Evolutionary conservation across 2,888 invertebrate species (phyloP), one percentile per base, ranked within the genome.

Genomic region (Hofmannophila pseudospretella): DNA sequence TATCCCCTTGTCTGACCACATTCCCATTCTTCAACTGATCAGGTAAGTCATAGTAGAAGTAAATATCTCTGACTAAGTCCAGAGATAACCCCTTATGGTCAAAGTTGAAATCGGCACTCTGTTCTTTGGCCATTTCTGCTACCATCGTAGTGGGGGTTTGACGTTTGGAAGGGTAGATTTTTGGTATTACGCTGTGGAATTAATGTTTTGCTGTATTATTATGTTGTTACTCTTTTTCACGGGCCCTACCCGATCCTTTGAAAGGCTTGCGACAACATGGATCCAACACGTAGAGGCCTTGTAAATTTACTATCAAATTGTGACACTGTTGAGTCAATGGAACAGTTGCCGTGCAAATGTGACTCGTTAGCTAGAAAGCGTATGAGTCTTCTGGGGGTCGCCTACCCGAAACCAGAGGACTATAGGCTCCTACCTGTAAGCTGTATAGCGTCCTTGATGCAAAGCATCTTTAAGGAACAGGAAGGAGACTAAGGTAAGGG

Each of bases 31-130:
- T 69, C 47, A 84, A 36, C 36, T 75, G 73, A 0, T 60, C 49
- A 0, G 84, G 85, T 1, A 85, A 38, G 23, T 85, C 85, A 36
- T 60, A 67, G 27, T 80, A 79, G 55, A 84, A 85, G 47, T 84
- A 76, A 28, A 80, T 67, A 8, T 75, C 56, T 7, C 77, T 56
- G 3, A 84, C 81, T 0, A 81, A 41, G 5, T 73, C 61, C 0
- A 86, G 38, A 0, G 82, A 66, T 0, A 70, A 46, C 0, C 46
- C 45, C 5, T 51, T 48, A 1, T 57, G 54, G 31, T 74, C 67
- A 41, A 79, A 77, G 0, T 49, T 58, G 37, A 85, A 67, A 0
- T 56, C 36, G 4, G 53, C 41, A 22, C 73, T 77, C 12, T 74
- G 66, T 1, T 67, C 54, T 29, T 55, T 62, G 0, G 81, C 75